A percentile compares a stretch with the other conserved stretches of the same genome.
Evolutionary conservation across 2,797 vertebrate genomes (phyloP).

Genomic region (Spondyliosoma cantharus): DNA sequence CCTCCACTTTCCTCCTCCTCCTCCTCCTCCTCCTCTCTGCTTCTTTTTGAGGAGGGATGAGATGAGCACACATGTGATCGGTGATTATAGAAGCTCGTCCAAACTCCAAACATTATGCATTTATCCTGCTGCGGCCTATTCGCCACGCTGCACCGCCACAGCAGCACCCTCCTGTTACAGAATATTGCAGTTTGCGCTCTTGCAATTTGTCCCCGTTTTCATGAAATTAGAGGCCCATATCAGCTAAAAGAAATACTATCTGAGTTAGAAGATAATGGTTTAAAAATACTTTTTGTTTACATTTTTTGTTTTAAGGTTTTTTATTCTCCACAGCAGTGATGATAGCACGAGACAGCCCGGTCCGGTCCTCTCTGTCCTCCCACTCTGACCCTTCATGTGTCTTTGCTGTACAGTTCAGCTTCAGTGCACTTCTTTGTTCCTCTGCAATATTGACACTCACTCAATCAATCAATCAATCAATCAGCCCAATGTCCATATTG

Average conservation of each 20-base stretch:
- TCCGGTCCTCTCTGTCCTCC: constrained; percentile 20
- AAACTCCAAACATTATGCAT: constrained; percentile 37
- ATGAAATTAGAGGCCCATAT: constrained; percentile 57
- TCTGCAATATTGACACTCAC: constrained; percentile 60
- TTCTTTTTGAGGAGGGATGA: constrained; percentile 31
- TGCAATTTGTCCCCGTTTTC: constrained; percentile 10
- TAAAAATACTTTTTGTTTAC: not conserved
- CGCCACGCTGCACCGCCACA: constrained; percentile 6
- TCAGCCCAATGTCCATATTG: constrained; percentile 51
- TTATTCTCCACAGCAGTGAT: constrained; percentile 33
- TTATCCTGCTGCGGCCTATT: constrained; percentile 23
- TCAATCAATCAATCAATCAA: constrained; percentile 66
- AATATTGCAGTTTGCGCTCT: not conserved
- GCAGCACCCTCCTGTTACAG: constrained; percentile 1
- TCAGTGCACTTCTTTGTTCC: constrained; percentile 51
- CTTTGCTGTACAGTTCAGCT: constrained; percentile 69
- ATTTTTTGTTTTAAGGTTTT: constrained; percentile 26
- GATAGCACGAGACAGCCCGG: constrained; percentile 41
- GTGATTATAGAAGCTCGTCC: constrained; percentile 43
- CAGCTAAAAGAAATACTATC: not conserved
- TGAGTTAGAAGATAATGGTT: constrained; percentile 14
- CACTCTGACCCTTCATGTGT: constrained; percentile 28
- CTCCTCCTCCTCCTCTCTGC: constrained; percentile 16
- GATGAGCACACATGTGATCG: constrained; percentile 23
- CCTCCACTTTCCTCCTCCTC: constrained; percentile 7